Base-by-base conservation (phyloP, 2,888 invertebrate genomes). In the Therioaphis trifolii region DNA sequence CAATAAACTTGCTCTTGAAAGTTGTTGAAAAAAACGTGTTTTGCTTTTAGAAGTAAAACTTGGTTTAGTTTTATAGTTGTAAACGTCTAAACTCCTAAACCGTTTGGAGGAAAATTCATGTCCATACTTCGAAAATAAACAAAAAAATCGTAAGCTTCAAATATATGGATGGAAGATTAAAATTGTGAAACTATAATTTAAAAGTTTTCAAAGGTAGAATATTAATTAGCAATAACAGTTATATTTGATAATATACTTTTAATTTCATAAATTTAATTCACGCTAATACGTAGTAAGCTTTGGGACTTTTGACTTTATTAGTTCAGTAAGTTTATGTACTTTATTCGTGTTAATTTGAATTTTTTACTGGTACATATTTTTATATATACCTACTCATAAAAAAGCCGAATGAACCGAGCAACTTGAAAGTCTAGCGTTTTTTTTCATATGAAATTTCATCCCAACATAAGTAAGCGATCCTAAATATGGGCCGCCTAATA, bases 61-160 rank as follows among this genome's bases (percentile, higher is more conserved):
- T 43, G 27, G 52, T 78, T 77, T 35, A 55, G 78, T 78, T 68
- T 52, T 68, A 68, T 78, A 12, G 52, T 55, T 78, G 68, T 78
- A 69, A 27, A 69, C 68, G 68, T 55, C 55, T 78, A 68, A 78
- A 78, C 78, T 68, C 69, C n/a, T 78, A 14, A 40, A 78, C 1
- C 29, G 35, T 66, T 66, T 11, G 15, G 15, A 49, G 66, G 49
- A 66, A 77, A 66, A 68, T 77, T 18, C 49, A 35, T 21, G 52
- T 68, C 12, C 21, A 18, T 52, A 21, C 15, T 35, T 35, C 18
- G 52, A 35, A 35, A 66, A 35, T 52, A 5, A 21, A 66, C 18
- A 21, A 55, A 49, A 77, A 49, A 35, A 49, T 21, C 1, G 29
- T 66, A 52, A 52, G 12, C 12, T 21, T 52, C 7, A 72, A 21